phyloP scores from a whole-genome alignment of 1,140 invertebrate species.

The Lamellibrachia luymesi region DNA sequence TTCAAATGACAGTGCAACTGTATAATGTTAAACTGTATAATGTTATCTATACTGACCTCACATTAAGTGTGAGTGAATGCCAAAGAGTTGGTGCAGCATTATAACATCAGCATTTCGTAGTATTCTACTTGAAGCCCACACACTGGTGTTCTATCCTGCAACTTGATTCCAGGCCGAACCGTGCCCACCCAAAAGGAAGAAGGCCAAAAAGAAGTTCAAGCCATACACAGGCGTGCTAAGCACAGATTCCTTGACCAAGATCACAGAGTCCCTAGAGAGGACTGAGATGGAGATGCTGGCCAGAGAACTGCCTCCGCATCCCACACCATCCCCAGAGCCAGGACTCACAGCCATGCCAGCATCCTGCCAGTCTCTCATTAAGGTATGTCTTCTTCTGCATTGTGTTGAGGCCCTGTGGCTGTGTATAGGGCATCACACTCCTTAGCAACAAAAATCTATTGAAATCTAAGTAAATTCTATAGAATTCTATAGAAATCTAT shows the following conservation, averaged over 20 bases:
- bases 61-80: too few species aligned
- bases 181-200: neutral
- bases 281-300: slow-evolving; percentile 46
- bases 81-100: too few species aligned
- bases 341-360: slow-evolving; percentile 44
- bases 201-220: slow-evolving; percentile 36
- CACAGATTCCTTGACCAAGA: slow-evolving; percentile 38
- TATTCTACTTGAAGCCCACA: neutral
- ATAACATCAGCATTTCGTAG: too few species aligned
- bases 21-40: too few species aligned
- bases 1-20: too few species aligned
- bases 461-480: too few species aligned
- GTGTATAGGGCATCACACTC: too few species aligned
- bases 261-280: slow-evolving; percentile 49
- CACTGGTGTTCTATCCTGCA: neutral
- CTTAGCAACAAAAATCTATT: too few species aligned
- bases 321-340: slow-evolving; percentile 28
- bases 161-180: neutral
- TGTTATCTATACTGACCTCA: too few species aligned
- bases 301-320: slow-evolving; percentile 29
- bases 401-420: neutral
- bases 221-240: slow-evolving; percentile 45
- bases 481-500: too few species aligned
- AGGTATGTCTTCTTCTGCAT: slow-evolving; percentile 34
- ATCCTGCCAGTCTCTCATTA: slow-evolving; percentile 50